phyloP scores from a whole-genome alignment of 1,140 invertebrate species.

The Sminthurinus signatus region DNA sequence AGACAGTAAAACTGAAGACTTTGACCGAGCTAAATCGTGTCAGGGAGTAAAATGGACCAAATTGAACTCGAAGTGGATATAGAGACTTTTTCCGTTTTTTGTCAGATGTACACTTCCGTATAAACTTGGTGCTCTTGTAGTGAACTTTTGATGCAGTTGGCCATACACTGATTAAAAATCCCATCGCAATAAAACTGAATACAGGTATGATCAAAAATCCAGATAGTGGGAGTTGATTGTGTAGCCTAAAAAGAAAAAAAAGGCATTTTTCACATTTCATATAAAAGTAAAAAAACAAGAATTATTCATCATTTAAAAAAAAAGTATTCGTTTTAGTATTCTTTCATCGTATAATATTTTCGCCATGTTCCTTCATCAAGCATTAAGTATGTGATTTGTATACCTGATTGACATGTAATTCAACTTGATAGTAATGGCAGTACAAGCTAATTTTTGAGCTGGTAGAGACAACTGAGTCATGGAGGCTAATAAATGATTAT shows the following conservation, averaged over 20 bases:
- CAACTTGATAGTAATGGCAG: neutral
- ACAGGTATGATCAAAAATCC: neutral
- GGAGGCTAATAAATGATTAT: neutral
- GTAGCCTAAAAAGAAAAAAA: too few species aligned
- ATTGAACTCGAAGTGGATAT: neutral
- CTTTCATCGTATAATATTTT: too few species aligned
- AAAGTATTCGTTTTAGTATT: too few species aligned
- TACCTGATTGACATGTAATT: slow-evolving; percentile 3
- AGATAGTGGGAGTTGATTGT: neutral
- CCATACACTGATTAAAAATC: neutral
- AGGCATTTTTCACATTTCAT: too few species aligned
- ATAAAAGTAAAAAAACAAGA: too few species aligned
- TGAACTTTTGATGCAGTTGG: neutral
- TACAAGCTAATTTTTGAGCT: neutral
- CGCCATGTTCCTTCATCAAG: too few species aligned
- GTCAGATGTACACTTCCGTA: neutral
- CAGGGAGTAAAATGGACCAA: neutral
- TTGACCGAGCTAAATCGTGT: neutral
- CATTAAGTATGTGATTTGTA: too few species aligned
- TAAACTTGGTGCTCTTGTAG: neutral
- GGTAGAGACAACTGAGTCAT: neutral
- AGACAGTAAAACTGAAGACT: neutral
- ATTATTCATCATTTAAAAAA: too few species aligned
- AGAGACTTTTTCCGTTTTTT: neutral
- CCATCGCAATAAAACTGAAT: neutral